phyloP scores from a whole-genome alignment of 2,113 vertebrate species.

The Naja naja region DNA sequence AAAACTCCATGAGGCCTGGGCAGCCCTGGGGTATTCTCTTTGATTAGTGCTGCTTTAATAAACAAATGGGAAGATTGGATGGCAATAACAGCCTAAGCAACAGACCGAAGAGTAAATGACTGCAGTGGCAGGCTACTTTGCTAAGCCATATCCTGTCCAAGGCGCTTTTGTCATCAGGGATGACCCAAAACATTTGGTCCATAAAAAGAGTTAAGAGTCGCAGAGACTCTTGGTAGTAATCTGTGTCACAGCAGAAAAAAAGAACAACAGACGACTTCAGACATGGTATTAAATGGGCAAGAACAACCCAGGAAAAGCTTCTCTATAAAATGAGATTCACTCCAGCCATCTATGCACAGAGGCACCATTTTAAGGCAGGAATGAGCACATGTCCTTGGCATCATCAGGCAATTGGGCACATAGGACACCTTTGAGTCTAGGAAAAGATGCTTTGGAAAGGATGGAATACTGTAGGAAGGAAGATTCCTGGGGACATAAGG shows the following conservation, averaged over 20 bases:
- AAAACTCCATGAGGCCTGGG: slow-evolving; percentile 8
- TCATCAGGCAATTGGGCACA: neutral
- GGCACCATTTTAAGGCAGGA: slow-evolving; percentile 18
- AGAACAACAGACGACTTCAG: slow-evolving; percentile 66
- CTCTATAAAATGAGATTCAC: neutral
- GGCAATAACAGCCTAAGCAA: slow-evolving; percentile 51
- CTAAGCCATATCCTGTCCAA: slow-evolving; percentile 64
- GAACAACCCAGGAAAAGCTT: slow-evolving; percentile 51
- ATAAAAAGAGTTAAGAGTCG: slow-evolving; percentile 62
- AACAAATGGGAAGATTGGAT: slow-evolving; percentile 3
- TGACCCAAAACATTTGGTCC: slow-evolving; percentile 72
- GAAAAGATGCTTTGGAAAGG: neutral
- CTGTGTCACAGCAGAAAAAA: slow-evolving; percentile 62
- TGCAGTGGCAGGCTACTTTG: slow-evolving; percentile 60
- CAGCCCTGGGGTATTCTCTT: slow-evolving; percentile 47
- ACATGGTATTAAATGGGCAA: slow-evolving; percentile 44
- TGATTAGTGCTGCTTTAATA: slow-evolving; percentile 57
- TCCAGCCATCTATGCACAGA: neutral
- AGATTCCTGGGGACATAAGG: neutral
- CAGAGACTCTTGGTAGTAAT: slow-evolving; percentile 60
- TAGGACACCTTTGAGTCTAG: neutral
- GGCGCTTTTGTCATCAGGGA: slow-evolving; percentile 56
- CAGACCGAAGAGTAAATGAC: slow-evolving; percentile 62
- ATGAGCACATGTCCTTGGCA: neutral
- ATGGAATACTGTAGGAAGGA: neutral